Conservation (phyloP, 2,113 vertebrate species). For the Zosterops pallidus region DNA sequence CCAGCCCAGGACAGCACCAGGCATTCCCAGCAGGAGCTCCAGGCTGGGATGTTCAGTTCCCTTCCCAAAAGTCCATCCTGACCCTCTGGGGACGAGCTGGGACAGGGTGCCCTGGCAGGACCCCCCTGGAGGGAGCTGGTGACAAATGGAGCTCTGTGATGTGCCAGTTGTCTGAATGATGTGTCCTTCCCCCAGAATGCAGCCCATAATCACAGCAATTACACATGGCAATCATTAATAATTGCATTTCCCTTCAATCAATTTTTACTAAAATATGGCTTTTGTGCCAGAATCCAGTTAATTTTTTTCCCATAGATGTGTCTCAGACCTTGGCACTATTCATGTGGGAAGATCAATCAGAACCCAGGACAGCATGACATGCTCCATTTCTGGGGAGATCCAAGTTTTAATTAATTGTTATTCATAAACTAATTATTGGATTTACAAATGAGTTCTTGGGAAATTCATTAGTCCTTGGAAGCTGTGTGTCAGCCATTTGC, state of each 20-base stretch:
- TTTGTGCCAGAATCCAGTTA: conserved; percentile 31
- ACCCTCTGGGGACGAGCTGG: rapidly evolving
- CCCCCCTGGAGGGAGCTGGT: neutral
- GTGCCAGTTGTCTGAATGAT: neutral
- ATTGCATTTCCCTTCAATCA: conserved; percentile 35
- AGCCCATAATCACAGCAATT: conserved; percentile 41
- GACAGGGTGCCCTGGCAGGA: neutral
- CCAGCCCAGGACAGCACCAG: neutral
- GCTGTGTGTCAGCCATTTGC: conserved; percentile 4
- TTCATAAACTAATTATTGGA: conserved; percentile 61
- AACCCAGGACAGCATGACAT: neutral
- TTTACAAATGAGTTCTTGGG: conserved; percentile 37
- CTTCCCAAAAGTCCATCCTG: neutral
- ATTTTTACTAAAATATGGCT: neutral
- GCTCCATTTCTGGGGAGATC: conserved; percentile 11
- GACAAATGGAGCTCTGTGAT: neutral
- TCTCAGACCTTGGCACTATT: neutral
- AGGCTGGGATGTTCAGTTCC: neutral
- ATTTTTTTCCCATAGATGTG: conserved; percentile 4
- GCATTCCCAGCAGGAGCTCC: neutral
- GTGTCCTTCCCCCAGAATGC: neutral
- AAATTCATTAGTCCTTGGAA: conserved; percentile 41
- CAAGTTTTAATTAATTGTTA: conserved; percentile 63
- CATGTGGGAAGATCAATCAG: conserved; percentile 27
- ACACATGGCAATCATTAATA: conserved; percentile 39